These are phyloP conservation scores for Phymatocera aterrima DNA, from an alignment of 2,888 invertebrate species.

Conservation along the genomic window DNA sequence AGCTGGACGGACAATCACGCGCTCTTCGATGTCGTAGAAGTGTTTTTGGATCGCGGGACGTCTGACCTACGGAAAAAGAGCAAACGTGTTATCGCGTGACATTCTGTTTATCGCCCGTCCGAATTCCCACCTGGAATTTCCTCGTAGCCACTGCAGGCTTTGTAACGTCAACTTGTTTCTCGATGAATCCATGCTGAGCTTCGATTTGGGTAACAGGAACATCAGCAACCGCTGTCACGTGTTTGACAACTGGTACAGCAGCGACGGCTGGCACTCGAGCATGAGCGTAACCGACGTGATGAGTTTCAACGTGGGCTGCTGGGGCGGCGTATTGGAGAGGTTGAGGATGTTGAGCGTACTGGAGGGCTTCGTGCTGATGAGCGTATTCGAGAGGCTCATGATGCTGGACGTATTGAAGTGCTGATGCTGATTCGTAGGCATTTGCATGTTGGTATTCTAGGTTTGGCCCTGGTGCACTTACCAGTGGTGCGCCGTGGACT, in stretches of 20 bases:
- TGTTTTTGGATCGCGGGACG: constrained; percentile 81
- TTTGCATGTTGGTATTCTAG: constrained; percentile 32
- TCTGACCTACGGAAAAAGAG: constrained; percentile 71
- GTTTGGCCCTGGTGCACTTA: constrained; percentile 53
- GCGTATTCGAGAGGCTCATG: constrained; percentile 46
- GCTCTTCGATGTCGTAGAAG: constrained; percentile 81
- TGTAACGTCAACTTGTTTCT: constrained; percentile 78
- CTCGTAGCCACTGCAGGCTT: constrained; percentile 79
- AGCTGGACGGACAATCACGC: constrained; percentile 79
- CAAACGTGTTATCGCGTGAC: background rate
- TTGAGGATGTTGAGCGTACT: constrained; percentile 51
- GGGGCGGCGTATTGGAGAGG: constrained; percentile 57
- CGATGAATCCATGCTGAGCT: constrained; percentile 75
- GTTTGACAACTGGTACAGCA: constrained; percentile 68
- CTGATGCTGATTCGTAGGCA: constrained; percentile 45
- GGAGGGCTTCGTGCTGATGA: constrained; percentile 47
- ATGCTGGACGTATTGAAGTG: constrained; percentile 43
- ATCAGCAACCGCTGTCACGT: constrained; percentile 75
- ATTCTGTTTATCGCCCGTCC: background rate
- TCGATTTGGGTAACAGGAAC: constrained; percentile 75
- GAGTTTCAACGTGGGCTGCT: constrained; percentile 63
- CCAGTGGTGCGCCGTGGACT: constrained; percentile 61
- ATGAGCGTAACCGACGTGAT: constrained; percentile 67
- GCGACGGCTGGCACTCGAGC: constrained; percentile 68
- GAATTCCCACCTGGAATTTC: constrained; percentile 74